A percentile compares a stretch with the other conserved stretches of the same genome.
Evolutionary conservation across 2,797 vertebrate species (phyloP).

Genomic region (Apogon talboti): DNA sequence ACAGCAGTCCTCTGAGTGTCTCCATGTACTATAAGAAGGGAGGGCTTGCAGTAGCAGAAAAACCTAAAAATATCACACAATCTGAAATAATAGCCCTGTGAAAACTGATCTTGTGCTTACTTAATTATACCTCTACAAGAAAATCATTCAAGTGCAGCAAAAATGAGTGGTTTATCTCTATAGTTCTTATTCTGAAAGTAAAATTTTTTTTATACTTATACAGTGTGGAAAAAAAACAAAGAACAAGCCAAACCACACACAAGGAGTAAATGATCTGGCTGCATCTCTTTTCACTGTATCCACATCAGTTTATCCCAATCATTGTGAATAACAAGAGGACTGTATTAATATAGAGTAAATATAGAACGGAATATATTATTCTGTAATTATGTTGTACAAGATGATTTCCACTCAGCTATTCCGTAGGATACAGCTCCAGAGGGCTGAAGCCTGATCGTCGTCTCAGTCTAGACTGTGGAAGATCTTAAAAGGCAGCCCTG

Average conservation of each 20-base stretch:
- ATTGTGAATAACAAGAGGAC: too few relatives aligned
- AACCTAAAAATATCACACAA: background rate
- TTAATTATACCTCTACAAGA: background rate
- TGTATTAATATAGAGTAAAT: too few relatives aligned
- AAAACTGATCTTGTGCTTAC: background rate
- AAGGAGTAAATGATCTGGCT: background rate
- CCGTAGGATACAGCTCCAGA: slow-evolving; percentile 29
- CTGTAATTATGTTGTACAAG: slow-evolving; percentile 17
- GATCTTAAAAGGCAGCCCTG: slow-evolving; percentile 45
- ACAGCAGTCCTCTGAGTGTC: background rate
- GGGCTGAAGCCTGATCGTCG: slow-evolving; percentile 32
- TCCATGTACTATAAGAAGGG: too few relatives aligned
- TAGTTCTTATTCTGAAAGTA: background rate
- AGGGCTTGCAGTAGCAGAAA: too few relatives aligned
- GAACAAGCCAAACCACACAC: too few relatives aligned
- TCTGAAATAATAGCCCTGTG: slow-evolving; percentile 1
- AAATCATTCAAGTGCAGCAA: background rate
- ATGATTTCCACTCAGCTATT: slow-evolving; percentile 24
- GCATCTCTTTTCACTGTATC: background rate
- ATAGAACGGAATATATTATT: too few relatives aligned
- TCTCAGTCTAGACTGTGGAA: slow-evolving; percentile 46
- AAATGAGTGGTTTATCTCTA: background rate
- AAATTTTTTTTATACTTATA: background rate
- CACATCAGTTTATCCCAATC: too few relatives aligned
- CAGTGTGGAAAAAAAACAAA: background rate